These are phyloP conservation scores for Drosophila azteca DNA, from an alignment of 1,140 invertebrate genomes.

Conservation along the genomic window DNA sequence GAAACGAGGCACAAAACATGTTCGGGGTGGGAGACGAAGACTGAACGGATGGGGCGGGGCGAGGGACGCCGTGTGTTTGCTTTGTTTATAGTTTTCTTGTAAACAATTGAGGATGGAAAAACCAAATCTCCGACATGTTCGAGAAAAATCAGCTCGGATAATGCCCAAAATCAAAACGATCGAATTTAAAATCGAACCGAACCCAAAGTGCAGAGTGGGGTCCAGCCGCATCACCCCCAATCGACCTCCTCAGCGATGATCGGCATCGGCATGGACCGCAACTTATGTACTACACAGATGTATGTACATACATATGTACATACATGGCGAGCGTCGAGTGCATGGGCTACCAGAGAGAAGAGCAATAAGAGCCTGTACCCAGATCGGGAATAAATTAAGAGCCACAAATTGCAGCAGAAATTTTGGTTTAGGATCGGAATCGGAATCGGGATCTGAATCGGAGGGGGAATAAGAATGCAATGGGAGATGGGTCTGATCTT, in stretches of 20 bases:
- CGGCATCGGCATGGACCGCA: slow-evolving; percentile 17
- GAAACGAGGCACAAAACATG: no score
- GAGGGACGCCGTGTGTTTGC: slow-evolving; percentile 43
- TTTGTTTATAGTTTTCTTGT: slow-evolving; percentile 73
- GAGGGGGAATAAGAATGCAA: not conserved
- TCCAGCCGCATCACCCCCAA: slow-evolving; percentile 1
- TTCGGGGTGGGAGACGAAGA: no score
- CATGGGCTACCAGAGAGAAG: slow-evolving; percentile 31
- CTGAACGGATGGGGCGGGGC: slow-evolving; percentile 5
- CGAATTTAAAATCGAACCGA: slow-evolving; percentile 8
- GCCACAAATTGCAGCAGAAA: slow-evolving; percentile 51
- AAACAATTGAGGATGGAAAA: slow-evolving; percentile 77
- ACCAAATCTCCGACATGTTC: slow-evolving; percentile 49
- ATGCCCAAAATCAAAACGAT: slow-evolving; percentile 13
- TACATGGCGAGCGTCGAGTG: slow-evolving; percentile 51
- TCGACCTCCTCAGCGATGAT: slow-evolving; percentile 12
- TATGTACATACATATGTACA: no score
- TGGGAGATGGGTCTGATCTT: slow-evolving; percentile 44
- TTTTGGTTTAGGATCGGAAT: not conserved
- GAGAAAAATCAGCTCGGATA: slow-evolving; percentile 64
- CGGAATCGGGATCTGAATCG: no score
- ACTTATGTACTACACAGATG: not conserved
- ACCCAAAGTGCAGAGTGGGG: slow-evolving; percentile 26
- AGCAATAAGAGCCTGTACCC: slow-evolving; percentile 18
- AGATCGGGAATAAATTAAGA: slow-evolving; percentile 47